phyloP scores from a whole-genome alignment of 2,888 invertebrate species.

The Noctua fimbriata region DNA sequence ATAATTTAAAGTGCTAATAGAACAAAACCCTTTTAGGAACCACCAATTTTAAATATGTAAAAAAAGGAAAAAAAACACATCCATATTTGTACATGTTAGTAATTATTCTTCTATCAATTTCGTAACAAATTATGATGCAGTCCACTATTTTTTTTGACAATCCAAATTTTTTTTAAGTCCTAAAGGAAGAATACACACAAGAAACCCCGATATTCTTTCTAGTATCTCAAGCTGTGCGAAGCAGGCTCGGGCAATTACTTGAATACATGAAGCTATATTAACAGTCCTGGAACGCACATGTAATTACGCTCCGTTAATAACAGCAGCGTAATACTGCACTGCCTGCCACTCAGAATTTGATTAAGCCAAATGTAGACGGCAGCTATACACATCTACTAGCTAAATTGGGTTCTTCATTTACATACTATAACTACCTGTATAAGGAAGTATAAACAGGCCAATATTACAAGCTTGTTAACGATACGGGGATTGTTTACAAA shows the following conservation, averaged over 20 bases:
- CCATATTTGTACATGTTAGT: neutral
- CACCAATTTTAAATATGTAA: neutral
- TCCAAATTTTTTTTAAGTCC: too few species aligned
- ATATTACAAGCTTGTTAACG: slow-evolving; percentile 47
- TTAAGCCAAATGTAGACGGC: neutral
- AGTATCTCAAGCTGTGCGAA: neutral
- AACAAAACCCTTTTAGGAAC: neutral
- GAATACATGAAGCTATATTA: neutral
- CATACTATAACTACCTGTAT: neutral
- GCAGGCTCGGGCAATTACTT: neutral
- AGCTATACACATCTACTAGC: neutral
- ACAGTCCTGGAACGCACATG: neutral
- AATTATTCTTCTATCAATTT: neutral
- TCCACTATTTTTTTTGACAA: neutral
- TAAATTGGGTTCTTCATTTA: slow-evolving; percentile 5
- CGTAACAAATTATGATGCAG: neutral
- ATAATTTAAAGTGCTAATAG: neutral
- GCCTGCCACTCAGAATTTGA: slow-evolving; percentile 29
- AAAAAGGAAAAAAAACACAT: neutral
- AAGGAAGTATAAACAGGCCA: slow-evolving; percentile 29
- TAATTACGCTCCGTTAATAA: slow-evolving; percentile 17
- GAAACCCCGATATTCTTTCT: neutral
- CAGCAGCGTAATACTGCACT: neutral
- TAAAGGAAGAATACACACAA: neutral
- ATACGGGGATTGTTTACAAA: slow-evolving; percentile 47